Base-by-base conservation (phyloP, 2,888 invertebrate genomes). In the Liposcelis brunnea region DNA sequence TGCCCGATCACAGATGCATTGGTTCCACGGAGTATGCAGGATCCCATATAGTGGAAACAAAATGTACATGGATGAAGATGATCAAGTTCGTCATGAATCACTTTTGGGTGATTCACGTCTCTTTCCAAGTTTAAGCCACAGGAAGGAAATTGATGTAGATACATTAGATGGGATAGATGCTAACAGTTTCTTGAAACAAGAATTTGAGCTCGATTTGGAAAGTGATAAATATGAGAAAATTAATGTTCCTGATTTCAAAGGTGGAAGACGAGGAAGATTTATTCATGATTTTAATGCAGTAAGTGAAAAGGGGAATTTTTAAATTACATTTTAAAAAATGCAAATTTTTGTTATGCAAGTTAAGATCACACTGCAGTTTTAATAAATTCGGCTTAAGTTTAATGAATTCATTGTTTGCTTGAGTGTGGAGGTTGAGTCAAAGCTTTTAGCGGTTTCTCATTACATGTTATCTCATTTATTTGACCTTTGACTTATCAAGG, bases 221-320 rank as follows among this genome's bases (percentile, higher is more conserved):
- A 70, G 73, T 19, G 79, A 80, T 51, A 68, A 72, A 44, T 80
- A 80, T 58, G 86, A 91, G 61, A 82, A 80, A 61, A 85, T 95
- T 54, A 75, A 82, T 55, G 89, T 94, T 6, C 80, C 84, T 11
- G 80, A 83, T 58, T 85, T 86, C 58, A 75, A 75, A 50, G 80
- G 82, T 52, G 87, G 86, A 1, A 74, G 80, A 31, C 74, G 73
- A 38, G 86, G 90, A 45, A 74, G 84, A 50, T 91, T 93, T 59
- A 78, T 94, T 54, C 94, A 95, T 57, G 93, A 95, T 64, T 95
- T 95, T 61, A 78, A 77, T 52, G 73, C 75, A 53, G 76, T 75
- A 58, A 58, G 68, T 61, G 43, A 8, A 26, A 8, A 26, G 8
- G 33, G 21, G 8, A 1, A 14, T 40, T 26, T 42, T 45, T 31